Evolutionary conservation across 2,113 vertebrate species (phyloP).

Genomic region (Chloropsis cyanopogon): DNA sequence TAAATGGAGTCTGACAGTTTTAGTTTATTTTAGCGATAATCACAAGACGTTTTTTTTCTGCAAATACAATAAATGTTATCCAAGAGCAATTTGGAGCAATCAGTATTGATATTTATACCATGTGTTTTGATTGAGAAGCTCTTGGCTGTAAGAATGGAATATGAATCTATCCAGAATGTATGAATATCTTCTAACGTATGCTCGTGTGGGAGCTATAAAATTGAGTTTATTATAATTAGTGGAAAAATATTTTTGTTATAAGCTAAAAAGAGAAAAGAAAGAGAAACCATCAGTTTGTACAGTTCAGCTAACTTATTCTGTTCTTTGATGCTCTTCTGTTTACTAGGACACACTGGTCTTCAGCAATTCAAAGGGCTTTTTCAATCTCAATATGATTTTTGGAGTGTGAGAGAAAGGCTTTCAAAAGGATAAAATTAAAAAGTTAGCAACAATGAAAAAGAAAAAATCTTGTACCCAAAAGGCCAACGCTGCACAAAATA

Average conservation of each 20-base stretch:
- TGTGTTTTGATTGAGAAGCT: constrained; percentile 52
- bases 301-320: neutral
- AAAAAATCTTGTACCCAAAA: neutral
- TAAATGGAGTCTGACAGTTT: constrained; percentile 43
- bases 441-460: neutral
- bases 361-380: neutral
- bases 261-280: neutral
- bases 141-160: constrained; percentile 48
- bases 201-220: constrained; percentile 18
- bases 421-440: neutral
- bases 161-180: constrained; percentile 40
- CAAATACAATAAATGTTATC: constrained; percentile 60
- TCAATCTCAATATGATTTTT: neutral
- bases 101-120: constrained; percentile 53
- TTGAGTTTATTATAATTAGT: constrained; percentile 29
- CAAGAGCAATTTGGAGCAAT: constrained; percentile 37
- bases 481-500: neutral
- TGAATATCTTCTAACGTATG: constrained; percentile 21
- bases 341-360: neutral
- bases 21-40: constrained; percentile 51
- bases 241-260: constrained; percentile 27
- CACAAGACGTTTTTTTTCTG: constrained; percentile 37
- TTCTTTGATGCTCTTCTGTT: neutral
- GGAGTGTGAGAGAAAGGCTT: neutral
- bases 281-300: neutral